These are phyloP conservation scores for Apteryx mantelli DNA, from an alignment of 2,113 vertebrate species.

Conservation along the genomic window DNA sequence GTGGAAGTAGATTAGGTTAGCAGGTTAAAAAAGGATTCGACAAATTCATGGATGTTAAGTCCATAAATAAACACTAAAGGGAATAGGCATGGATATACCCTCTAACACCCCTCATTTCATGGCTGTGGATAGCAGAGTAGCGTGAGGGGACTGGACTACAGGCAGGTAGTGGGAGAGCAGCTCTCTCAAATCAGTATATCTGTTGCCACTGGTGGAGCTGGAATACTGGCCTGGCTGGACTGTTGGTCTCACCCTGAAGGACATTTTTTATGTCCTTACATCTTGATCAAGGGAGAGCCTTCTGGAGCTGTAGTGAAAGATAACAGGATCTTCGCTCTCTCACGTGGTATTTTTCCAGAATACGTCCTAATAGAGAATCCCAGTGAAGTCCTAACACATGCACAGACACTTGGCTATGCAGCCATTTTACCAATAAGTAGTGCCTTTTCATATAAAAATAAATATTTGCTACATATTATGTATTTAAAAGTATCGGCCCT, in stretches of 20 bases:
- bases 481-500: background rate
- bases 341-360: background rate
- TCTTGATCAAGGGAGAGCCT: background rate
- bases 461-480: background rate
- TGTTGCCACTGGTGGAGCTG: background rate
- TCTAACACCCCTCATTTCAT: background rate
- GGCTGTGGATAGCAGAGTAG: background rate
- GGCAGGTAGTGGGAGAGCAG: background rate
- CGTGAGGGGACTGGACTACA: rapidly evolving
- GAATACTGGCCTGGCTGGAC: background rate
- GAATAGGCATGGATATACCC: background rate
- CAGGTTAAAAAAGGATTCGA: background rate
- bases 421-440: background rate
- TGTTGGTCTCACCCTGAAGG: background rate
- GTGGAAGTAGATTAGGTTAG: background rate
- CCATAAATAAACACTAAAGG: background rate
- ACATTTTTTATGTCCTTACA: background rate
- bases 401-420: background rate
- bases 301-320: background rate
- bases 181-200: background rate
- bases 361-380: constrained; percentile 1
- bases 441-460: background rate
- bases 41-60: background rate
- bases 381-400: background rate
- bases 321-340: background rate